A percentile compares a stretch with the other conserved stretches of the same genome.
phyloP scores from a whole-genome alignment of 1,140 invertebrate species.

The Drosophila repleta region DNA sequence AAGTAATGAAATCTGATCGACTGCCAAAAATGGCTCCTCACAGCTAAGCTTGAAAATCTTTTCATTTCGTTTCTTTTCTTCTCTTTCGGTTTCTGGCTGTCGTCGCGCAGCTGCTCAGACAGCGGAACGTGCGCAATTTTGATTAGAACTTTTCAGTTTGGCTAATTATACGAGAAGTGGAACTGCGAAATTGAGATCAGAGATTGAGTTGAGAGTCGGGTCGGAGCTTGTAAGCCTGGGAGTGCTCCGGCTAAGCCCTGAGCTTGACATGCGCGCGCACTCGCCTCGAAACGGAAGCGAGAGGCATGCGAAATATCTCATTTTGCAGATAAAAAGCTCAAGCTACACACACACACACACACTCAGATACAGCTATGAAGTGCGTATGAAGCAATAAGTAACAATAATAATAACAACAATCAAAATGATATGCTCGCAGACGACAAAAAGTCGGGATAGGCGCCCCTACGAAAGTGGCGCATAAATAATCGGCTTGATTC shows the following conservation, averaged over 20 bases:
- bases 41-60: constrained; percentile 5
- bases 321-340: constrained; percentile 66
- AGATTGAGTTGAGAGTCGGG: constrained; percentile 5
- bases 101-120: constrained; percentile 14
- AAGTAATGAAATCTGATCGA: constrained; percentile 13
- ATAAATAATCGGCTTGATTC: constrained; percentile 62
- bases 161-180: constrained; percentile 59
- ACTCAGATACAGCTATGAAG: constrained; percentile 43
- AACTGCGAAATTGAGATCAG: neutral
- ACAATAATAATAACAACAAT: constrained; percentile 53
- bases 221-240: constrained; percentile 18
- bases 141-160: constrained; percentile 20
- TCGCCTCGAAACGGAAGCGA: constrained; percentile 66
- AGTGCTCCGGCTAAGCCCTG: constrained; percentile 44
- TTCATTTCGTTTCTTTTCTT: constrained; percentile 6
- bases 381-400: constrained; percentile 36
- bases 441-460: constrained; percentile 47
- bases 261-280: constrained; percentile 32
- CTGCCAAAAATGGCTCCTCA: constrained; percentile 31
- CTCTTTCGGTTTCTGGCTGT: constrained; percentile 36
- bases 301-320: constrained; percentile 72
- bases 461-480: constrained; percentile 57
- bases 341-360: constrained; percentile 21
- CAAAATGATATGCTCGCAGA: constrained; percentile 22
- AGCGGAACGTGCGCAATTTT: constrained; percentile 53